Evolutionary conservation across 2,888 invertebrate genomes (phyloP).

Genomic region (Penaeus monodon): DNA sequence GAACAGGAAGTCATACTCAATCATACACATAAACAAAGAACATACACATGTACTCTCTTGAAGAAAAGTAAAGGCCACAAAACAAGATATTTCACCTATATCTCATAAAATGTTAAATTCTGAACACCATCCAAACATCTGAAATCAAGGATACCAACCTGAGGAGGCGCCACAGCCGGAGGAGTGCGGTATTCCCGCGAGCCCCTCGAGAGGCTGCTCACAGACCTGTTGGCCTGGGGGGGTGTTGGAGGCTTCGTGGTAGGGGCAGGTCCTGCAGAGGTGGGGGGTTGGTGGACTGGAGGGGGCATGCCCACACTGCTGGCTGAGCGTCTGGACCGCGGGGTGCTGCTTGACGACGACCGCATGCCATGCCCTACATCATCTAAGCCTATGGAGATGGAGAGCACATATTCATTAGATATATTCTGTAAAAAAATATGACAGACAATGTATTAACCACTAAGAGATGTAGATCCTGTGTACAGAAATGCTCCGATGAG

Average conservation of each 20-base stretch:
- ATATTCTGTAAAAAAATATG: no score
- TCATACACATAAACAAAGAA: not conserved
- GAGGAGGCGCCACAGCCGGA: slow-evolving; percentile 96
- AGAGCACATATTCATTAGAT: no score
- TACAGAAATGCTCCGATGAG: no score
- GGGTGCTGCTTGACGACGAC: slow-evolving; percentile 52
- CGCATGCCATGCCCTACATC: slow-evolving; percentile 91
- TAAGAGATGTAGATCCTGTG: no score
- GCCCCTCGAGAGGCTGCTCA: slow-evolving; percentile 73
- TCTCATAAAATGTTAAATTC: no score
- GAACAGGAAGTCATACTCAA: not conserved
- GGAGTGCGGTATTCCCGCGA: slow-evolving; percentile 90
- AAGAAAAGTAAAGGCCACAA: no score
- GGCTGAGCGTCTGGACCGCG: slow-evolving; percentile 45
- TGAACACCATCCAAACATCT: not conserved
- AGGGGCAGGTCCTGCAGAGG: slow-evolving; percentile 84
- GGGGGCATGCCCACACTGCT: slow-evolving; percentile 39
- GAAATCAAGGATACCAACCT: slow-evolving; percentile 73
- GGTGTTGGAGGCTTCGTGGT: slow-evolving; percentile 96
- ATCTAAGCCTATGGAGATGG: slow-evolving; percentile 79
- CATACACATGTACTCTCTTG: no score
- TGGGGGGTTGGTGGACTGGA: slow-evolving; percentile 58
- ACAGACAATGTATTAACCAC: no score
- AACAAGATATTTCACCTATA: no score
- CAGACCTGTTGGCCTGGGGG: slow-evolving; percentile 80